phyloP scores from a whole-genome alignment of 2,113 vertebrate genomes.

The Psephotus haematonotus region DNA sequence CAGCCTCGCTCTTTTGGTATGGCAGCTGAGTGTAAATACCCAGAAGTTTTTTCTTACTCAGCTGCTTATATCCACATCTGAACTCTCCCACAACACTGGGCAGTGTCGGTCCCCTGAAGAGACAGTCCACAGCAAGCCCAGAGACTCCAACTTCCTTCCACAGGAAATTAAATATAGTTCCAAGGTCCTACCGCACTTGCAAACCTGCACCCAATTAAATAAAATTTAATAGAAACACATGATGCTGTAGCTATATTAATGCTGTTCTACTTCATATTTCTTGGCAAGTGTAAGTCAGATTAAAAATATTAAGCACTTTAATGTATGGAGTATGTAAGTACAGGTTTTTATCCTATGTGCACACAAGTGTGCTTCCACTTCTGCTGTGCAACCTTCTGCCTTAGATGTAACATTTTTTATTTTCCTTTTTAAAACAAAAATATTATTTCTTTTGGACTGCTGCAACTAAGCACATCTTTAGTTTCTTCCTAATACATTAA shows the following conservation, averaged over 20 bases:
- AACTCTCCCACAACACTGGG: not conserved
- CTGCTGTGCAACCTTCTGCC: not conserved
- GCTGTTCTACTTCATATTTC: not conserved
- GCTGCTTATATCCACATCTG: not conserved
- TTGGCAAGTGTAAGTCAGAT: not conserved
- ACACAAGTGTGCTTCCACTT: not conserved
- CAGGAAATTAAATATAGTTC: not conserved
- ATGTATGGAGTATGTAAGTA: not conserved
- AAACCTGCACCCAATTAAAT: not conserved
- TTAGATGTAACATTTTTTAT: not conserved
- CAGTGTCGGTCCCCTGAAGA: not conserved
- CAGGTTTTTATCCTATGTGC: not conserved
- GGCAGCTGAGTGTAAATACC: not conserved
- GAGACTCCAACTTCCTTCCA: not conserved
- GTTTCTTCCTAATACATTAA: not conserved
- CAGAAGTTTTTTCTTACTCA: not conserved
- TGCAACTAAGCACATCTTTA: not conserved
- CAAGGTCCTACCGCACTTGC: not conserved
- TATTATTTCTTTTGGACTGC: not conserved
- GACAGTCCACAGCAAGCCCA: not conserved
- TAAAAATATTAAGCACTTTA: not conserved
- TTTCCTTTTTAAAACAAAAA: not conserved
- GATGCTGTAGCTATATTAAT: not conserved
- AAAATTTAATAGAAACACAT: not conserved
- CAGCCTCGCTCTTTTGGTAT: not conserved